Conservation (phyloP, 1,140 invertebrate genomes). For the Diabrotica undecimpunctata region DNA sequence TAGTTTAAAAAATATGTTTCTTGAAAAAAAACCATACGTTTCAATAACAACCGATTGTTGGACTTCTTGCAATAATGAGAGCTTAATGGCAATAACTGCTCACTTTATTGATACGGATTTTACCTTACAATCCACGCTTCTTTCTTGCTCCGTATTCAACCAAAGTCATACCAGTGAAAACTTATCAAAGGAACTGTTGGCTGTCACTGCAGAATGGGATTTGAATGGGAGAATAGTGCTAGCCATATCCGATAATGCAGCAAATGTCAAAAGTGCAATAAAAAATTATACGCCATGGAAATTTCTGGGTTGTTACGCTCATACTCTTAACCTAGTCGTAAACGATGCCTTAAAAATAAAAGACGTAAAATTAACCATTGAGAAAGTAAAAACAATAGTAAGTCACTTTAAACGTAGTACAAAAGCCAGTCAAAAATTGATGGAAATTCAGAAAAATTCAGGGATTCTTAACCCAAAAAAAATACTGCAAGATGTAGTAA, state of each 20-base stretch:
- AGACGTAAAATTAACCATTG: slow-evolving; percentile 20
- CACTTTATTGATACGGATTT: slow-evolving; percentile 27
- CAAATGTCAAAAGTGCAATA: slow-evolving; percentile 34
- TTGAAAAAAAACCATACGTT: no score
- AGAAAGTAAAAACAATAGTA: slow-evolving; percentile 20
- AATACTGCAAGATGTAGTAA: slow-evolving; percentile 29
- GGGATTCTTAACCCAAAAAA: no score
- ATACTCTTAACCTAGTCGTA: slow-evolving; percentile 17
- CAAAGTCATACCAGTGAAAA: slow-evolving; percentile 16
- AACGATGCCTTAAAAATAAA: slow-evolving; percentile 22
- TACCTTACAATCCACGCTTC: slow-evolving; percentile 20
- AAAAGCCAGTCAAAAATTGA: slow-evolving; percentile 31
- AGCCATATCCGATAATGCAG: slow-evolving; percentile 36
- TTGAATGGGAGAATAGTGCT: no score
- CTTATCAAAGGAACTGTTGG: no score
- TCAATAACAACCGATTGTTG: slow-evolving; percentile 13
- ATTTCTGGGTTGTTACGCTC: slow-evolving; percentile 37
- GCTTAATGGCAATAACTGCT: slow-evolving; percentile 19
- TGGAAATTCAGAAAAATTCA: neutral
- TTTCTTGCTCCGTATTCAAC: slow-evolving; percentile 19
- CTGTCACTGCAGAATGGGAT: no score
- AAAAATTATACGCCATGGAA: slow-evolving; percentile 25
- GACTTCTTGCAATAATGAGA: slow-evolving; percentile 1
- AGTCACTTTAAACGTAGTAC: slow-evolving; percentile 36
- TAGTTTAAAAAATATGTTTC: no score